These are phyloP conservation scores for Neoascia interrupta DNA, from an alignment of 2,888 invertebrate genomes.

Conservation along the genomic window DNA sequence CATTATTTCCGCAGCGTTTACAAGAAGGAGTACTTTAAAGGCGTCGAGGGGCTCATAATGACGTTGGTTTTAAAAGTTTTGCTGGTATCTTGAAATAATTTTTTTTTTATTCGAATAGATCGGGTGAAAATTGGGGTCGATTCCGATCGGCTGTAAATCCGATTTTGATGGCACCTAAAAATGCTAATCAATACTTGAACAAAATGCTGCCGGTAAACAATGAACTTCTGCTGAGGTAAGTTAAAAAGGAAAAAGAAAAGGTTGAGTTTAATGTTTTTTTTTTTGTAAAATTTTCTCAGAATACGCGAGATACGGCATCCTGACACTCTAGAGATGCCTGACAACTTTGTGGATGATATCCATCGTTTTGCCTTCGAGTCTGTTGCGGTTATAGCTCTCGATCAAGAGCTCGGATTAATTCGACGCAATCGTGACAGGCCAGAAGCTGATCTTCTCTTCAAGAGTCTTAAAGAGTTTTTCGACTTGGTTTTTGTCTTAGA, in stretches of 20 bases:
- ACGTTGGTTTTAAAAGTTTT: constrained; percentile 55
- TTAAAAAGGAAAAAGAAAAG: neutral
- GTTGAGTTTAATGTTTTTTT: neutral
- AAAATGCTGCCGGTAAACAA: constrained; percentile 80
- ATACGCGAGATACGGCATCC: constrained; percentile 72
- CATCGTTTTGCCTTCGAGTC: constrained; percentile 82
- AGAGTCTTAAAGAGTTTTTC: constrained; percentile 62
- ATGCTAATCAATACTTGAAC: constrained; percentile 80
- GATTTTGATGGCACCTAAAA: constrained; percentile 82
- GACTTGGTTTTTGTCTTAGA: constrained; percentile 72
- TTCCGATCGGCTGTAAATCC: constrained; percentile 84
- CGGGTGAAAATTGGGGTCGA: constrained; percentile 84
- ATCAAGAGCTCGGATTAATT: constrained; percentile 72
- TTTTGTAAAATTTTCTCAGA: constrained; percentile 67
- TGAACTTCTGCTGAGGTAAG: constrained; percentile 70
- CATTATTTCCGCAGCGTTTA: constrained; percentile 75
- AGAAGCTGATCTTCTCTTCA: constrained; percentile 72
- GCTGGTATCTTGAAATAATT: neutral
- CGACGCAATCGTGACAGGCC: constrained; percentile 69
- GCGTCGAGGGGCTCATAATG: constrained; percentile 66
- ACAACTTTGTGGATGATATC: constrained; percentile 79
- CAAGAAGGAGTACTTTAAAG: constrained; percentile 72
- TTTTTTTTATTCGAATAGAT: constrained; percentile 77
- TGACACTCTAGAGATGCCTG: constrained; percentile 74
- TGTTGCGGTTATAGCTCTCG: constrained; percentile 76